Evolutionary conservation across 2,888 invertebrate species (phyloP).

Genomic region (Dichetophora obliterata): DNA sequence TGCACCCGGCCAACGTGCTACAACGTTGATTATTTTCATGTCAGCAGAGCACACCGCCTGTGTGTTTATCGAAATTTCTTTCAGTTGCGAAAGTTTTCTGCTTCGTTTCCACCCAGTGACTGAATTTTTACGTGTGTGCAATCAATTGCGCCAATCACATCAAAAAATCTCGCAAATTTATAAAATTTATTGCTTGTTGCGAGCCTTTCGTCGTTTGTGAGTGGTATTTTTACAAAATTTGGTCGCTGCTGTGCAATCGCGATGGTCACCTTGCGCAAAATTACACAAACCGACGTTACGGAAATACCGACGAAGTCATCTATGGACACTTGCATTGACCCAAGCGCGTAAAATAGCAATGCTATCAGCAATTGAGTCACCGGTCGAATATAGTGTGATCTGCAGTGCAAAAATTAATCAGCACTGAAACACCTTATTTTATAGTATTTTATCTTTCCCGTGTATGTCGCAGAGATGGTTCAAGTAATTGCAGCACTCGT

Average conservation of each 20-base stretch:
- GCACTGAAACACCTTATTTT: too few species aligned
- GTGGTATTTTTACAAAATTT: slow-evolving; percentile 5
- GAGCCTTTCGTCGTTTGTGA: neutral
- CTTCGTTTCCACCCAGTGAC: too few species aligned
- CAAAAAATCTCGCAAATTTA: slow-evolving; percentile 31
- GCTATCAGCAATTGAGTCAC: neutral
- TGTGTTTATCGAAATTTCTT: too few species aligned
- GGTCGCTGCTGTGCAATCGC: neutral
- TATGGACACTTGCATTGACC: neutral
- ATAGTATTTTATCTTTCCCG: too few species aligned
- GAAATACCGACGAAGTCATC: neutral
- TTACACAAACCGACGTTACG: neutral
- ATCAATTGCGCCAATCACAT: slow-evolving; percentile 40
- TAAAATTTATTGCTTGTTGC: too few species aligned
- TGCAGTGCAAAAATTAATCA: too few species aligned
- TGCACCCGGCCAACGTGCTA: slow-evolving; percentile 41
- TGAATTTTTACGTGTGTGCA: slow-evolving; percentile 41
- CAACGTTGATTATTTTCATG: too few species aligned
- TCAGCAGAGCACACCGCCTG: too few species aligned
- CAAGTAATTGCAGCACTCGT: too few species aligned
- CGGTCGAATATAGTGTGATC: slow-evolving; percentile 5
- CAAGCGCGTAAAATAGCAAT: neutral
- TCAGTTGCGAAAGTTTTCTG: too few species aligned
- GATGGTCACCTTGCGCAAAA: too few species aligned
- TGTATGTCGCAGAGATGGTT: too few species aligned